These are phyloP conservation scores for Anhinga anhinga DNA, from an alignment of 2,113 vertebrate species.

Conservation along the genomic window DNA sequence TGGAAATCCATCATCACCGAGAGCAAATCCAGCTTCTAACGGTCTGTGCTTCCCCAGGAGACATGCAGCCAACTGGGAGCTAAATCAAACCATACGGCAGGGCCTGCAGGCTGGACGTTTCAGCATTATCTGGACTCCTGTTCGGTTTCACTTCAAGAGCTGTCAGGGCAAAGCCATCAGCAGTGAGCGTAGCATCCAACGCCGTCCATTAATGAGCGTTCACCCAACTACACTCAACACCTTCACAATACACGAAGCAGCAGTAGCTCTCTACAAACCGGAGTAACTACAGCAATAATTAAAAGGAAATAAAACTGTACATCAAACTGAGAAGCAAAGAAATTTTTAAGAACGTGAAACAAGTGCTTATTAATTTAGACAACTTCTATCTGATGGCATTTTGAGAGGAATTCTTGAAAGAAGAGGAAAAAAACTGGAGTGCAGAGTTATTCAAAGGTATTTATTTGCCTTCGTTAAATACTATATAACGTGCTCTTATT, in stretches of 20 bases:
- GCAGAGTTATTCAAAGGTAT: slow-evolving; percentile 24
- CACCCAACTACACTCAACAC: not conserved
- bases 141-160: not conserved
- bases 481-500: not conserved
- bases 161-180: not conserved
- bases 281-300: not conserved
- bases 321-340: not conserved
- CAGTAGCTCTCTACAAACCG: not conserved
- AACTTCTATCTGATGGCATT: slow-evolving; percentile 19
- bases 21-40: not conserved
- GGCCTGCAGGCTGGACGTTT: not conserved
- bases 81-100: not conserved
- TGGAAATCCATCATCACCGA: accelerated
- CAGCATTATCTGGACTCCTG: not conserved
- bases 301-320: slow-evolving; percentile 15
- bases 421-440: not conserved
- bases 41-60: not conserved
- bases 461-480: slow-evolving; percentile 17
- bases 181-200: not conserved
- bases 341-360: not conserved
- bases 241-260: not conserved
- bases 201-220: accelerated
- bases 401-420: slow-evolving; percentile 38
- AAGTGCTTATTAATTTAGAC: slow-evolving; percentile 37
- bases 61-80: not conserved